Evolutionary conservation across 2,797 vertebrate genomes (phyloP), one percentile per base, ranked within the genome.

Genomic region (Diplodus sargus): DNA sequence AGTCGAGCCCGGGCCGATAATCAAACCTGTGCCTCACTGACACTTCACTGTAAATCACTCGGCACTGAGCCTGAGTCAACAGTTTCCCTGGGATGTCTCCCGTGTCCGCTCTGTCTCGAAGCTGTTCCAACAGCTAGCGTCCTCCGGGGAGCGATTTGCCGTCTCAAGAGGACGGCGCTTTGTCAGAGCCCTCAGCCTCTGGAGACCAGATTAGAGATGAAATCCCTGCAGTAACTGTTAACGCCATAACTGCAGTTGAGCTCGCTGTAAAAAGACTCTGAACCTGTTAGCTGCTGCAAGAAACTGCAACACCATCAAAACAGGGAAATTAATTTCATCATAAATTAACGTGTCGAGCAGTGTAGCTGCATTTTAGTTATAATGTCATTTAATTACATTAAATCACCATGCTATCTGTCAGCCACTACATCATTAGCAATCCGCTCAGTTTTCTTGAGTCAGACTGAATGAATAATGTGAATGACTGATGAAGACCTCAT

Each of bases 41-140:
- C 66, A 53, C 0, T n/a, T 42, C 43, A 18, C 48, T 73, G 71
- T 76, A 72, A 86, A 83, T 79, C 78, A 66, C 59, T 54, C 39
- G 28, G 43, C 68, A 5, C 74, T 39, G 25, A 79, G 62, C 59
- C 78, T 73, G 76, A 84, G 70, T 89, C 84, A 79, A 51, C 78
- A 79, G 42, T 81, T 85, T 79, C 3, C 51, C 65, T 57, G 3
- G 0, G 6, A 62, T 25, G 45, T 64, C 70, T 73, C 48, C 57
- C 1, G 18, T 25, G 64, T 76, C 54, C 42, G 3, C 52, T 77
- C 73, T 62, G 34, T 68, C n/a, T 74, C 17, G 20, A 74, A 67
- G 69, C 53, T 22, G 30, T 34, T 74, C 15, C 23, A 66, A 20
- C 62, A 52, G 56, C 39, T 10, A 39, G 11, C 22, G 2, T 80